Conservation (phyloP, 64 coral and sea anemone genomes). For the Trachythela sp. region DNA sequence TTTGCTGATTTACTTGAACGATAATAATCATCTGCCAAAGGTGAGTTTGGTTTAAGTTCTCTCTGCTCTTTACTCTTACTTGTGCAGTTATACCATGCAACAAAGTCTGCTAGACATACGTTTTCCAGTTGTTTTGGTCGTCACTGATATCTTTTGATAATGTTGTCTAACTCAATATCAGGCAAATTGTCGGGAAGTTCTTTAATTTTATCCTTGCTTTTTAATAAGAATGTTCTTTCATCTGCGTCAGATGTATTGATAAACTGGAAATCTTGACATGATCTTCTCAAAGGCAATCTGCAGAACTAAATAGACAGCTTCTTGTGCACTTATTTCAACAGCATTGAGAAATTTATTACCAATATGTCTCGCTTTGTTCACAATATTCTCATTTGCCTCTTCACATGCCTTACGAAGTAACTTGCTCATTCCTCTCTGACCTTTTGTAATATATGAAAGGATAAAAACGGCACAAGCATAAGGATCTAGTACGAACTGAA, state of each 20-base stretch:
- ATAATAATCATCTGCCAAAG: background rate
- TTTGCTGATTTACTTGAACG: slow-evolving; percentile 64
- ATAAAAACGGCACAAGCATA: background rate
- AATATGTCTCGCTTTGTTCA: background rate
- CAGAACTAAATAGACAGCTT: background rate
- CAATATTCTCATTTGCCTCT: too few species aligned
- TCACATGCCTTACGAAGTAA: too few species aligned
- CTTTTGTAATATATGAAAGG: background rate
- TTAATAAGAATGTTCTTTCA: slow-evolving; percentile 11
- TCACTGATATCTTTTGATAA: background rate
- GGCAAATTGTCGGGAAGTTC: background rate
- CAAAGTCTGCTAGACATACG: background rate
- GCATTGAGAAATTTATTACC: too few species aligned
- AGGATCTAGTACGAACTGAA: background rate
- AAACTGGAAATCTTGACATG: background rate
- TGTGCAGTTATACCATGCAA: background rate
- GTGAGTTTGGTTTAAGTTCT: background rate
- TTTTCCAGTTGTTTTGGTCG: background rate
- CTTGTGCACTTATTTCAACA: background rate
- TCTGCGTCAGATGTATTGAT: background rate
- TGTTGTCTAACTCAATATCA: background rate
- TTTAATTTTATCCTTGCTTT: background rate
- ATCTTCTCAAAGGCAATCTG: background rate
- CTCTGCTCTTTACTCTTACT: background rate
- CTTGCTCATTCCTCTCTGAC: background rate